Evolutionary conservation across 2,113 vertebrate species (phyloP), one percentile per base, ranked within the genome.

Genomic region (Dissostichus mawsoni): DNA sequence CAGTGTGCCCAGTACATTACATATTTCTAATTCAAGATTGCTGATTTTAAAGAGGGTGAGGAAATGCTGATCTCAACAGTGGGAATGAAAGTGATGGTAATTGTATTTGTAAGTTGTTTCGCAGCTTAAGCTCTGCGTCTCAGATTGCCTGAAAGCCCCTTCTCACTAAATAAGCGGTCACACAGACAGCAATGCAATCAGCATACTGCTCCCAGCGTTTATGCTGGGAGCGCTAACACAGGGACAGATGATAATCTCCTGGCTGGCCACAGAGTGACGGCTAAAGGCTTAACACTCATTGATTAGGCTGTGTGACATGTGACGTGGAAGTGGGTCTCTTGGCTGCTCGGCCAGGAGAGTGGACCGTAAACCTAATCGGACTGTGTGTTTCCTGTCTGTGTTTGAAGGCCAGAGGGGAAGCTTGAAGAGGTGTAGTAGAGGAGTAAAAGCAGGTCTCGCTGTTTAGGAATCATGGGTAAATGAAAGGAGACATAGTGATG

Each of bases 291-390:
- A 92, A 79, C 68, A 58, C 87, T 87, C 88, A 90, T 91, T 90
- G 91, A 93, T 93, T 90, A 92, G 93, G 84, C 75, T 78, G 44
- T 56, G 79, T 87, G 84, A 85, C 84, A 78, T 86, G 87, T 89
- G 85, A 91, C 71, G 11, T 79, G 73, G 71, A 61, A 61, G 66
- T 18, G 76, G 69, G 73, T 86, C 88, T 74, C 56, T 90, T 82
- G 51, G 81, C 88, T 76, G 79, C 81, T 53, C 20, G 1, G 62
- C 20, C 56, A 69, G 69, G 65, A 85, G 47, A 58, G 73, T 11
- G 61, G 62, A 85, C 75, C 51, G 48, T 78, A 70, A 86, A 18
- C 55, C 83, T 82, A 69, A 83, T 86, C 80, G 11, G 23, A 47
- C 56, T 52, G 23, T 33, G 47, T 74, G 52, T 53, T 33, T 20